Percentiles rank a stretch among this genome's conserved stretches.
Conservation (phyloP, 2,113 vertebrate species). For the Phycodurus eques region DNA sequence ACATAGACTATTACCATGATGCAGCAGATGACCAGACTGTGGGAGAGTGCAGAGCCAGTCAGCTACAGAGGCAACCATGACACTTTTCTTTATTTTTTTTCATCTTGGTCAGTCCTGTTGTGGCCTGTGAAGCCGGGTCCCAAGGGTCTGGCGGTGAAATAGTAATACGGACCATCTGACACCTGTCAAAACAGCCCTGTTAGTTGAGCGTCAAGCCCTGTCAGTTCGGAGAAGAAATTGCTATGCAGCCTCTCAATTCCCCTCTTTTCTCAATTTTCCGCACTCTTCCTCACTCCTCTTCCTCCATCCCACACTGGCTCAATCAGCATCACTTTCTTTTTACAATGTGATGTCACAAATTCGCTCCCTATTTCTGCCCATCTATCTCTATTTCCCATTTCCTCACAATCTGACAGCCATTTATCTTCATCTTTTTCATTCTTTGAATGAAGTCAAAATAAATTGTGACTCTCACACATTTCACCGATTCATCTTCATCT, state of each 20-base stretch:
- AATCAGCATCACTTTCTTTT: slow-evolving; percentile 17
- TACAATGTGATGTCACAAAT: slow-evolving; percentile 28
- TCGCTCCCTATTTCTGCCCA: slow-evolving; percentile 16
- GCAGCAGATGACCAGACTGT: slow-evolving; percentile 51
- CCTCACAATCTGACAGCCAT: slow-evolving; percentile 33
- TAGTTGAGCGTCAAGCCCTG: slow-evolving; percentile 76
- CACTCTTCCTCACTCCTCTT: slow-evolving; percentile 19
- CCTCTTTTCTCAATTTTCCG: slow-evolving; percentile 32
- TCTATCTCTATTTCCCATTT: slow-evolving; percentile 39
- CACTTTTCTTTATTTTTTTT: slow-evolving; percentile 61
- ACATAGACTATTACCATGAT: slow-evolving; percentile 35
- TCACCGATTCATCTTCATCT: slow-evolving; percentile 35
- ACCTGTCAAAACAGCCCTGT: slow-evolving; percentile 81
- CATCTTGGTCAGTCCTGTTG: slow-evolving; percentile 67
- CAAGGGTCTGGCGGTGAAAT: slow-evolving; percentile 70
- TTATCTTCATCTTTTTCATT: slow-evolving; percentile 23
- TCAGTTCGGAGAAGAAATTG: slow-evolving; percentile 72
- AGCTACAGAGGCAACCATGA: slow-evolving; percentile 55
- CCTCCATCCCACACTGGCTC: slow-evolving; percentile 5
- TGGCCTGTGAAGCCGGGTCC: slow-evolving; percentile 71
- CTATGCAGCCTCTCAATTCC: slow-evolving; percentile 67
- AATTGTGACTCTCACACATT: slow-evolving; percentile 14
- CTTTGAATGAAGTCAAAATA: slow-evolving; percentile 5
- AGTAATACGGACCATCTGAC: slow-evolving; percentile 79
- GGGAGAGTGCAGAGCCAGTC: slow-evolving; percentile 51